Evolutionary conservation across 2,888 invertebrate genomes (phyloP), one percentile per base, ranked within the genome.

Genomic region (Dryadula phaetusa): DNA sequence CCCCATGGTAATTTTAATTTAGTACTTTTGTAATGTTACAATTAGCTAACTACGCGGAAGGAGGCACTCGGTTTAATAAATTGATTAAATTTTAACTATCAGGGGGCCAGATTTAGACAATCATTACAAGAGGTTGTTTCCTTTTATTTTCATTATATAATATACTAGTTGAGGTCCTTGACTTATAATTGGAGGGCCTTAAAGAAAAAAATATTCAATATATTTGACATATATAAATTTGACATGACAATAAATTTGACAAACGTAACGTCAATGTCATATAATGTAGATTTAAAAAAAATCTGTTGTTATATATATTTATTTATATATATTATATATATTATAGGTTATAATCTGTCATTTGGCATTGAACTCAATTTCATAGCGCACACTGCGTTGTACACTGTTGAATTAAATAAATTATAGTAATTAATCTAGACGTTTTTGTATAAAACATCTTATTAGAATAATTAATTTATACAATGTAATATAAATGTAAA

Each of bases 91-190:
- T 73, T 72, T 63, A 76, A 70, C 77, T 76, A 76, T 77, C 79
- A 81, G 76, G 74, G 73, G 76, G 74, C 70, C 73, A 69, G 73
- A 75, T 75, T 78, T 78, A 77, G 78, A 76, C 76, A 79, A 80
- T 80, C 76, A 66, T 70, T 72, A 75, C 75, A 76, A 82, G 81
- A 76, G 79, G 72, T 73, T 74, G 76, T 75, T 78, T 82, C 82
- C 82, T 79, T 75, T 68, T 70, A 62, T 65, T 60, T 64, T 58
- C 49, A 60, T 65, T 65, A 60, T 60, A 40, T 65, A 65, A 60
- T 65, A 47, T 47, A 60, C 40, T 37, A 49, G 49, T 49, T 49
- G 20, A 58, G 40, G 58, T 65, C 20, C 47, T 37, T 47, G 61
- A 60, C 44, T 44, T 32, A 44, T 44, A 28, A 60, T 60, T 60